phyloP scores from a whole-genome alignment of 2,888 invertebrate species.

The Hetaerina titia region DNA sequence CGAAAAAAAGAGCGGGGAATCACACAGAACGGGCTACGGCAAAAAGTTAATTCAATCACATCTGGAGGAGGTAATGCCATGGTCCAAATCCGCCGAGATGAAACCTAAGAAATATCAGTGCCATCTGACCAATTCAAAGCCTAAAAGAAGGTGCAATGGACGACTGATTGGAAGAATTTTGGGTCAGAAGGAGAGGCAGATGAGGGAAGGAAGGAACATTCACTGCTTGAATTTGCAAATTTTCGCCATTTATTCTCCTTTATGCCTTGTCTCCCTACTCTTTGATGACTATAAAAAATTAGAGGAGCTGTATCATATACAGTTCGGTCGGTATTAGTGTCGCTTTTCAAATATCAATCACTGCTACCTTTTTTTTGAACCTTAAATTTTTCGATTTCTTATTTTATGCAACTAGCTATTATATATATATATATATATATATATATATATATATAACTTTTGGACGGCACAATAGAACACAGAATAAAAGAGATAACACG shows the following conservation, averaged over 20 bases:
- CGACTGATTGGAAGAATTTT: not conserved
- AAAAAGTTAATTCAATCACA: slow-evolving; percentile 5
- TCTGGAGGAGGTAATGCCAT: not conserved
- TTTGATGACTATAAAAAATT: not conserved
- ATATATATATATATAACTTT: too few relatives aligned
- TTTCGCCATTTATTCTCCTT: not conserved
- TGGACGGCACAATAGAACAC: too few relatives aligned
- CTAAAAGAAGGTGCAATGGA: not conserved
- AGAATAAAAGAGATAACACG: too few relatives aligned
- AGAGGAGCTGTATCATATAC: not conserved
- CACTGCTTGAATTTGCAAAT: not conserved
- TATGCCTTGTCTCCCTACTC: not conserved
- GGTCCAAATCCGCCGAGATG: slow-evolving; percentile 9
- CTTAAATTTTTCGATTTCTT: too few relatives aligned
- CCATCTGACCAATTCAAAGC: not conserved
- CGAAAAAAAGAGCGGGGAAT: not conserved
- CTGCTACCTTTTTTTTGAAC: too few relatives aligned
- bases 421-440: too few relatives aligned
- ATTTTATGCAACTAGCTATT: too few relatives aligned
- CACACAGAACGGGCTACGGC: not conserved
- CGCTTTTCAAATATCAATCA: too few relatives aligned
- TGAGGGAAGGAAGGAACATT: not conserved
- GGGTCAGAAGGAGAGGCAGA: not conserved
- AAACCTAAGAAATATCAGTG: not conserved
- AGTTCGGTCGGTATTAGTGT: too few relatives aligned